phyloP scores from a whole-genome alignment of 2,797 vertebrate species.

The Thaleichthys pacificus region DNA sequence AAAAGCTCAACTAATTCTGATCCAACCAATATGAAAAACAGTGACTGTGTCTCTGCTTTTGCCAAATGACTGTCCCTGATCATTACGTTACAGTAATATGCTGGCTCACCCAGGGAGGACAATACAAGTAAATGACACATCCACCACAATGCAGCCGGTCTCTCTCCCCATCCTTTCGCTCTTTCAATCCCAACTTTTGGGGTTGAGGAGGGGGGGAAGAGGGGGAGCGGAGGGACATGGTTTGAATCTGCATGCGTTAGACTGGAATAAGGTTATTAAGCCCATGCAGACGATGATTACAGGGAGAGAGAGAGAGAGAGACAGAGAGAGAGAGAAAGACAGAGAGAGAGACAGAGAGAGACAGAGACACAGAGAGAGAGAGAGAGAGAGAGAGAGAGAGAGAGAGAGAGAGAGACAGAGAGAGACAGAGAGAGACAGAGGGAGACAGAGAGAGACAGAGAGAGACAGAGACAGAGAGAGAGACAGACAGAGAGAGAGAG shows the following conservation, averaged over 20 bases:
- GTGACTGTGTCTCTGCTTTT: conserved; percentile 9
- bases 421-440: neutral
- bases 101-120: conserved; percentile 40
- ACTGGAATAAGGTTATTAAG: too few relatives aligned
- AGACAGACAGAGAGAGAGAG: neutral
- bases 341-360: too few relatives aligned
- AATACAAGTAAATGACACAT: conserved; percentile 57
- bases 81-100: conserved; percentile 11
- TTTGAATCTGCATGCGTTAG: too few relatives aligned
- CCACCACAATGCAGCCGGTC: conserved; percentile 1
- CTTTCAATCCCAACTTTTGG: neutral
- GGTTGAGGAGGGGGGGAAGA: neutral
- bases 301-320: neutral
- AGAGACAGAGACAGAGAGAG: neutral
- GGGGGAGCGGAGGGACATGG: too few relatives aligned
- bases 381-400: too few relatives aligned
- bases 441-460: conserved; percentile 17
- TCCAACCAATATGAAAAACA: neutral
- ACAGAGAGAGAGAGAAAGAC: too few relatives aligned
- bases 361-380: too few relatives aligned
- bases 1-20: neutral
- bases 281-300: too few relatives aligned
- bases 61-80: conserved; percentile 23
- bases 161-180: neutral
- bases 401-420: too few relatives aligned